These are phyloP conservation scores for Hozukius guyotensis DNA, from an alignment of 2,797 vertebrate genomes.

Conservation along the genomic window DNA sequence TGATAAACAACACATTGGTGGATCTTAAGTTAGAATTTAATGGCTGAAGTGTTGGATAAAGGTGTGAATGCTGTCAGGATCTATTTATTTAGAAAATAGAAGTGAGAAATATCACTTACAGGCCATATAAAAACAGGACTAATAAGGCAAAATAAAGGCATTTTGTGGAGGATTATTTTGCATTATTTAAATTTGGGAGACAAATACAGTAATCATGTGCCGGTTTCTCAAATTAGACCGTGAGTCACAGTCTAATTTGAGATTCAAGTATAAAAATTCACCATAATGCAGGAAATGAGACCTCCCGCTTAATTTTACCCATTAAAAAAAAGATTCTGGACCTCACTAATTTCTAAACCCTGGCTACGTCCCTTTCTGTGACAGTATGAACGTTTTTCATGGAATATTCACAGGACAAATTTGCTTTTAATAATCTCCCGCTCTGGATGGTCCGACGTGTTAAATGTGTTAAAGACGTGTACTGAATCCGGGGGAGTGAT, in stretches of 20 bases:
- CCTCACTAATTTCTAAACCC: too few species aligned
- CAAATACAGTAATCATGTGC: not conserved
- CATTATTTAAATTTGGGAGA: not conserved
- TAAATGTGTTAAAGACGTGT: slow-evolving; percentile 5
- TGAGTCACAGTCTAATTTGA: too few species aligned
- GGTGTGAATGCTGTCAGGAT: slow-evolving; percentile 53
- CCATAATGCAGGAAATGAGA: too few species aligned
- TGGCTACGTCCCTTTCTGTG: not conserved
- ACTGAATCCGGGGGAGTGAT: slow-evolving; percentile 39
- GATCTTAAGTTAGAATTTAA: slow-evolving; percentile 49
- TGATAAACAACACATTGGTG: slow-evolving; percentile 62
- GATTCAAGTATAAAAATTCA: too few species aligned
- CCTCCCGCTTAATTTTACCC: too few species aligned
- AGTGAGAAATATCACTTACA: slow-evolving; percentile 57
- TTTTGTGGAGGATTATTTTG: not conserved
- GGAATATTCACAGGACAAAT: not conserved
- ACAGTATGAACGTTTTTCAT: not conserved
- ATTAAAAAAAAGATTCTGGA: too few species aligned
- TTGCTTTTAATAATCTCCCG: not conserved
- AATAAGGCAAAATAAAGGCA: not conserved
- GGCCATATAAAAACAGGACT: slow-evolving; percentile 3
- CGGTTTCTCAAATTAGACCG: not conserved
- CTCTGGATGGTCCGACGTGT: not conserved
- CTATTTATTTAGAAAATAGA: slow-evolving; percentile 60
- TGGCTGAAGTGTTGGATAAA: slow-evolving; percentile 52